A percentile compares a stretch with the other conserved stretches of the same genome.
phyloP scores from a whole-genome alignment of 2,888 invertebrate species.

The Hyposoter dolosus region DNA sequence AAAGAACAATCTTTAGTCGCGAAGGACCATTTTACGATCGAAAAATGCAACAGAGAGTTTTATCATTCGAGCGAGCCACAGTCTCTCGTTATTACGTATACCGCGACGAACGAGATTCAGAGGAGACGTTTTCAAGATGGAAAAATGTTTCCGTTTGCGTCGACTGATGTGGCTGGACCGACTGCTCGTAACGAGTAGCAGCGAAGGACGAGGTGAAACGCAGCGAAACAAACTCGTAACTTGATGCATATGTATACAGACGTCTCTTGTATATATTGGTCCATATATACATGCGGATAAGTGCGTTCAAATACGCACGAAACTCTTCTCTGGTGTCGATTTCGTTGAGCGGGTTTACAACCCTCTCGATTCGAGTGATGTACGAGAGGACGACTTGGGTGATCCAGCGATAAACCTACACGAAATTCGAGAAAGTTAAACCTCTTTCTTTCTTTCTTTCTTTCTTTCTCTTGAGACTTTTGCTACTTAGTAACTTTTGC shows the following conservation, averaged over 20 bases:
- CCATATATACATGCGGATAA: conserved; percentile 12
- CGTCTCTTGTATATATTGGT: background rate
- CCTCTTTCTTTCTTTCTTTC: background rate
- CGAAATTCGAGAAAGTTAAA: conserved; percentile 34
- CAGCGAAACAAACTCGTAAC: conserved; percentile 43
- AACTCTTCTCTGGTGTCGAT: conserved; percentile 62
- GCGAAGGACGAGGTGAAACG: conserved; percentile 63
- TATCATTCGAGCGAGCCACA: conserved; percentile 28
- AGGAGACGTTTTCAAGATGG: conserved; percentile 43
- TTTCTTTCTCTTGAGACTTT: conserved; percentile 3
- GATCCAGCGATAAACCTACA: conserved; percentile 39
- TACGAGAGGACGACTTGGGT: conserved; percentile 66
- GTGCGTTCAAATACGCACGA: conserved; percentile 16
- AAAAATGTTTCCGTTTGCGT: conserved; percentile 54
- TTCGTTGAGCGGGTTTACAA: conserved; percentile 65
- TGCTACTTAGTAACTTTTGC: conserved; percentile 55
- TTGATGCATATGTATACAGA: background rate
- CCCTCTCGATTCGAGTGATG: conserved; percentile 67
- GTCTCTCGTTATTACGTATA: conserved; percentile 5
- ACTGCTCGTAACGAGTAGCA: conserved; percentile 49
- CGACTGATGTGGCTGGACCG: conserved; percentile 12
- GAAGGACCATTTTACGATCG: conserved; percentile 68
- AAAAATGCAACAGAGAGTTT: conserved; percentile 49
- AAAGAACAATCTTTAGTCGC: background rate
- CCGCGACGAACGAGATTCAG: conserved; percentile 53